Conservation (phyloP, 2,797 vertebrate genomes). For the Erethizon dorsatum region DNA sequence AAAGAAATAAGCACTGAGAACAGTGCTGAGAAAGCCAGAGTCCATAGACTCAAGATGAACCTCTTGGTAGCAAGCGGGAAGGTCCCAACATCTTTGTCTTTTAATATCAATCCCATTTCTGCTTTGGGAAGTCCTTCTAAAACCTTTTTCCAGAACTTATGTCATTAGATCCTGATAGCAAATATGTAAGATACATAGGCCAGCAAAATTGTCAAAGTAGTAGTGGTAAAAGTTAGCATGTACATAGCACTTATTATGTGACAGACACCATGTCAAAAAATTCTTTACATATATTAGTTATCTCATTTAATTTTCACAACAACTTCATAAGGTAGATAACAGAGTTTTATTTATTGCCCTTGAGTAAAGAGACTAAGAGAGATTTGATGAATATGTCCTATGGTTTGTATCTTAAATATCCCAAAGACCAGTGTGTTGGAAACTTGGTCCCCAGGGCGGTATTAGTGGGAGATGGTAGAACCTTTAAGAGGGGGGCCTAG, state of each 20-base stretch:
- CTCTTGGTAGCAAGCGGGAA: background rate
- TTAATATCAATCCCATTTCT: slow-evolving; percentile 37
- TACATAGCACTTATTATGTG: slow-evolving; percentile 9
- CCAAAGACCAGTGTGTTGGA: background rate
- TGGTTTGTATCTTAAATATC: background rate
- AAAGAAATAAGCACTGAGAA: slow-evolving; percentile 6
- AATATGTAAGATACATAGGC: background rate
- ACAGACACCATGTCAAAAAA: background rate
- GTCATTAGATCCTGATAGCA: slow-evolving; percentile 6
- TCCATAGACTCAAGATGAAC: background rate
- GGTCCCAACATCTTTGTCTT: background rate
- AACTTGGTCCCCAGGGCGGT: background rate
- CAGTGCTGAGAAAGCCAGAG: slow-evolving; percentile 16
- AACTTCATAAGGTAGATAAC: background rate
- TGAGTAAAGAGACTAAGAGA: slow-evolving; percentile 35
- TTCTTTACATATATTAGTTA: slow-evolving; percentile 25
- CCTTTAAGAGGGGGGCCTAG: background rate
- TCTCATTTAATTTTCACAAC: slow-evolving; percentile 29
- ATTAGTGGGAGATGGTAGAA: background rate
- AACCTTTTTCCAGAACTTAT: slow-evolving; percentile 26
- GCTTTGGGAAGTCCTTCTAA: slow-evolving; percentile 44
- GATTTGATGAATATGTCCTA: background rate
- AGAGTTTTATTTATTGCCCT: slow-evolving; percentile 18
- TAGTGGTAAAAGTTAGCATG: background rate
- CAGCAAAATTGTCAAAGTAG: background rate